Evolutionary conservation across 2,113 vertebrate species (phyloP), one percentile per base, ranked within the genome.

Genomic region (Anas platyrhynchos): DNA sequence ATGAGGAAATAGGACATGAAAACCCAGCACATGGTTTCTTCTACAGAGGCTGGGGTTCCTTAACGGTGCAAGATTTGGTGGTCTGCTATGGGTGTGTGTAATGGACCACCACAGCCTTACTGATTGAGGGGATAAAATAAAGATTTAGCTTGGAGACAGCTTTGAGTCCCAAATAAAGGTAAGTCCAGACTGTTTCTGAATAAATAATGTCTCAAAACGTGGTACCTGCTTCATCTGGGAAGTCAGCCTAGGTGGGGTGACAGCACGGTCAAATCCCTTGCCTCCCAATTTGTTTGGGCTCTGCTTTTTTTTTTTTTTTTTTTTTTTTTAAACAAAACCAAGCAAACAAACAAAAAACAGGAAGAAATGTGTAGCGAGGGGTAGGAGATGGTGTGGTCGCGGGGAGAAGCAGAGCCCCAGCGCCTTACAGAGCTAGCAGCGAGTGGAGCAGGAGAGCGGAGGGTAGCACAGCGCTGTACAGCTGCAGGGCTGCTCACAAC

Each of bases 401-500:
- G 2, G 81, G 90, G 97, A 97, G 97, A 97, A 81, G 95, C 85
- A 90, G 88, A 97, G 72, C 92, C 91, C 83, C 81, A 32, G 95
- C 83, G 93, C 94, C 91, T 93, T 71, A 76, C 81, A 81, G 85
- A 63, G 92, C 96, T 69, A 56, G 66, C 91, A 93, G 95, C 71
- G 97, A 97, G 94, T 83, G 96, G 96, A 97, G 96, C 94, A 94
- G 97, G 94, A 91, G 96, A 97, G 97, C 31, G 79, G 96, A 95
- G 98, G 96, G 97, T 98, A 97, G 91, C 91, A 95, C 88, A 94
- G 97, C 61, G 88, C 97, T 77, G 97, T 98, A 98, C 98, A 98
- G 98, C 98, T 98, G 98, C 98, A 96, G 97, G 96, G 90, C 96
- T 94, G 96, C 97, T 97, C 96, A 97, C 97, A 98, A 98, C 98